Evolutionary conservation across 2,113 vertebrate species (phyloP).

Genomic region (Grantiella picta): DNA sequence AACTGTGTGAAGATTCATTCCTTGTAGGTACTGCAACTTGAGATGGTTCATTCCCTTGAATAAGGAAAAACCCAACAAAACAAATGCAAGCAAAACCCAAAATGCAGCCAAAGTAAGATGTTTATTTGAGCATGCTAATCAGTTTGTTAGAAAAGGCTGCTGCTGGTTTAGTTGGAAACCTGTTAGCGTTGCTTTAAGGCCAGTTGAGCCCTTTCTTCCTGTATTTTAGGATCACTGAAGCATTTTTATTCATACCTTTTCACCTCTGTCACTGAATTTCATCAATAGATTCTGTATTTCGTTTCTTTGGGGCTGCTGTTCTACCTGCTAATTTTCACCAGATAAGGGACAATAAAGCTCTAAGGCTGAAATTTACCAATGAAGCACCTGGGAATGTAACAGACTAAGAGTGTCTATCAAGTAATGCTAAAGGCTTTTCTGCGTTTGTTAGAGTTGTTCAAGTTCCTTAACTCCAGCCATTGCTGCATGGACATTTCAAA

Average conservation of each 20-base stretch:
- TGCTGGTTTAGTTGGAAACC: not conserved
- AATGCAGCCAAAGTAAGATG: not conserved
- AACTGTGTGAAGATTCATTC: not conserved
- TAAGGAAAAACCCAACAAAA: not conserved
- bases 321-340: not conserved
- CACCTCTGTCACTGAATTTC: not conserved
- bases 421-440: not conserved
- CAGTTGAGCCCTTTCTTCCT: not conserved
- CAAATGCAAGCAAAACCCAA: not conserved
- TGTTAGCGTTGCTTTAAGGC: not conserved
- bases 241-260: not conserved
- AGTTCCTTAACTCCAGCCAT: not conserved
- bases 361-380: not conserved
- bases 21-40: not conserved
- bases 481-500: not conserved
- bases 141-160: not conserved
- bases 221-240: not conserved
- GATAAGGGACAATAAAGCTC: not conserved
- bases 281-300: not conserved
- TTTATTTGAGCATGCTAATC: not conserved
- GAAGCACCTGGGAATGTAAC: not conserved
- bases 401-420: not conserved
- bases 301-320: not conserved
- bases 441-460: not conserved
- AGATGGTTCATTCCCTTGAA: not conserved